phyloP scores from a whole-genome alignment of 2,113 vertebrate genomes.

The Zosterops borbonicus region DNA sequence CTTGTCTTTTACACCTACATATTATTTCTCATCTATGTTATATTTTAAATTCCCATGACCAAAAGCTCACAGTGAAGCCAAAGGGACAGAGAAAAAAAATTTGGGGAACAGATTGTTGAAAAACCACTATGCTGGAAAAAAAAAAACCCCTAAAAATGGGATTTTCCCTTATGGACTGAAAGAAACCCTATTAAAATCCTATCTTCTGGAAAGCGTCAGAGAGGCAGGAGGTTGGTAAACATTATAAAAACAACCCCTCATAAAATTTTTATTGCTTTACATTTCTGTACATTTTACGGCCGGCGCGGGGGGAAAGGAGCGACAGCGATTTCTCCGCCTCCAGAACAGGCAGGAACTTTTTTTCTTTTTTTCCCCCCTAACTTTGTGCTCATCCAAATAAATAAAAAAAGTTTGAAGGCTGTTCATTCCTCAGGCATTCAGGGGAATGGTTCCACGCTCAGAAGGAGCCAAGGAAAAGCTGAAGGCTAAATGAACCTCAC shows the following conservation, averaged over 20 bases:
- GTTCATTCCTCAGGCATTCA: background rate
- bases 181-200: constrained; percentile 44
- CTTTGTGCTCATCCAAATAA: constrained; percentile 45
- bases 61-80: background rate
- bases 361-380: background rate
- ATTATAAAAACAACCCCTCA: constrained; percentile 23
- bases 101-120: background rate
- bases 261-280: constrained; percentile 43
- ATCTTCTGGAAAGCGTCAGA: constrained; percentile 55
- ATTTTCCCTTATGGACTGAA: background rate
- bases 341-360: background rate
- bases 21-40: background rate
- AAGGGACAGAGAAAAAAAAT: background rate
- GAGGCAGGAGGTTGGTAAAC: constrained; percentile 55
- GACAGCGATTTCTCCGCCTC: background rate
- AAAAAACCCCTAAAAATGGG: background rate
- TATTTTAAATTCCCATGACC: background rate
- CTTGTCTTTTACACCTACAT: background rate
- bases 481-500: background rate
- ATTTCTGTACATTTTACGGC: constrained; percentile 59
- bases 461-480: background rate
- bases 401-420: background rate
- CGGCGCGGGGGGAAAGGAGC: background rate
- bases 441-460: background rate
- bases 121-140: background rate